Evolutionary conservation across 2,113 vertebrate species (phyloP).

Genomic region (Thermophis baileyi): DNA sequence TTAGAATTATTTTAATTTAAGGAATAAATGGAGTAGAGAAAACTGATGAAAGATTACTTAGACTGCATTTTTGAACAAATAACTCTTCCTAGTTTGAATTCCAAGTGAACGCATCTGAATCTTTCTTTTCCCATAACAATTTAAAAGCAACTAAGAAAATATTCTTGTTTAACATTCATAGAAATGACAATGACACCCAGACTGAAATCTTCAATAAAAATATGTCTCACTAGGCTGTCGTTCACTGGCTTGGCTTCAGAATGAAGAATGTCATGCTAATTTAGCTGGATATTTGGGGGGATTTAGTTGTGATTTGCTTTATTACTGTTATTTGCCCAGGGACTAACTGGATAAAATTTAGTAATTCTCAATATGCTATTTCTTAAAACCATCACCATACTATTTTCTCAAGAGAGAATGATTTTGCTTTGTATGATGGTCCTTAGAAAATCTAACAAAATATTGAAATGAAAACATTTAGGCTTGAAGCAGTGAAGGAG

Average conservation of each 20-base stretch:
- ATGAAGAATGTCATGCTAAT: neutral
- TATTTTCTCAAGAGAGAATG: conserved; percentile 63
- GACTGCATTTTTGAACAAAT: neutral
- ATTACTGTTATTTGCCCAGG: neutral
- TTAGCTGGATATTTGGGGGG: neutral
- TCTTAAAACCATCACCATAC: conserved; percentile 36
- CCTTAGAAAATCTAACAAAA: conserved; percentile 60
- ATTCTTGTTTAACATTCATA: neutral
- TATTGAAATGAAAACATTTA: conserved; percentile 54
- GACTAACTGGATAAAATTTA: neutral
- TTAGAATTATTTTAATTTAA: neutral
- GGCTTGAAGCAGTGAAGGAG: conserved; percentile 43
- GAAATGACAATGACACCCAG: neutral
- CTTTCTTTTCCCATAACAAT: neutral
- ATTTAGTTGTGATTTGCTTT: neutral
- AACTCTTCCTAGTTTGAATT: neutral
- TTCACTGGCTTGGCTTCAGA: neutral
- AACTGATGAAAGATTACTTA: neutral
- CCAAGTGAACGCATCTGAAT: neutral
- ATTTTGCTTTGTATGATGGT: conserved; percentile 50
- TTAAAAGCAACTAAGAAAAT: neutral
- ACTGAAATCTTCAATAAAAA: neutral
- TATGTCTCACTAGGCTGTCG: neutral
- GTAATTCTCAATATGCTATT: conserved; percentile 48
- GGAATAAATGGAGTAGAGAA: neutral